A percentile compares a stretch with the other conserved stretches of the same genome.
Conservation (phyloP, 2,888 invertebrate species). For the Microchrysa polita region DNA sequence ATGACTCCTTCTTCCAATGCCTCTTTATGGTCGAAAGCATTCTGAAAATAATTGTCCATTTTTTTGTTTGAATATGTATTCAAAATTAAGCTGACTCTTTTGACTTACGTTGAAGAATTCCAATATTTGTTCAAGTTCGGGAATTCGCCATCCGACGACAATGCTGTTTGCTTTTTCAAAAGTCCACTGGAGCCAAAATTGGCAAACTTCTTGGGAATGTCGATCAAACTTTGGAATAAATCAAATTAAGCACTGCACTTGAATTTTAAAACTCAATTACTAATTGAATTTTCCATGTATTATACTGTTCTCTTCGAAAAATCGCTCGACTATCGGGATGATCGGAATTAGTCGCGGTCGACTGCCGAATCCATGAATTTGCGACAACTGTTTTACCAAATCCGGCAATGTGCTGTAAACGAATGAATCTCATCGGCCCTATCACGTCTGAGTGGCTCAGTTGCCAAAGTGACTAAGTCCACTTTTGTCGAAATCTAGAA, state of each 20-base stretch:
- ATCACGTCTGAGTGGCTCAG: too few species aligned
- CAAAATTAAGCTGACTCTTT: not conserved
- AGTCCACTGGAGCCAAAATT: conserved; percentile 64
- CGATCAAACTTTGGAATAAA: conserved; percentile 77
- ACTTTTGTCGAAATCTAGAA: too few species aligned
- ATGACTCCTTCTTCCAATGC: conserved; percentile 91
- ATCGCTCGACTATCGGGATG: conserved; percentile 96
- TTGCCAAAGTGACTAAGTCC: too few species aligned
- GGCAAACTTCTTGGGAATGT: conserved; percentile 72
- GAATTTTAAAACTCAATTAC: conserved; percentile 1
- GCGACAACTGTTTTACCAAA: conserved; percentile 89
- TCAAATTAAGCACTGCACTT: too few species aligned
- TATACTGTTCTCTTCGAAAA: conserved; percentile 92
- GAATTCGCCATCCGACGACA: conserved; percentile 74
- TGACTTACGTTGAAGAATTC: conserved; percentile 79
- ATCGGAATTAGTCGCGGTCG: conserved; percentile 73
- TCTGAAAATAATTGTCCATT: conserved; percentile 64
- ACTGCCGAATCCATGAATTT: conserved; percentile 92
- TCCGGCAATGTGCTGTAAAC: conserved; percentile 86
- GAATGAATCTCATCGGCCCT: conserved; percentile 72
- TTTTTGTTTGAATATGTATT: not conserved
- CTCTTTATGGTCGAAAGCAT: conserved; percentile 86
- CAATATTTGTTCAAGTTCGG: conserved; percentile 78
- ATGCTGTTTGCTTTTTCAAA: conserved; percentile 67
- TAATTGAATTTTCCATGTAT: conserved; percentile 82